Percentiles rank a stretch among this genome's conserved stretches.
Conservation (phyloP, 2,888 invertebrate species). For the Myopa tessellatipennis region DNA sequence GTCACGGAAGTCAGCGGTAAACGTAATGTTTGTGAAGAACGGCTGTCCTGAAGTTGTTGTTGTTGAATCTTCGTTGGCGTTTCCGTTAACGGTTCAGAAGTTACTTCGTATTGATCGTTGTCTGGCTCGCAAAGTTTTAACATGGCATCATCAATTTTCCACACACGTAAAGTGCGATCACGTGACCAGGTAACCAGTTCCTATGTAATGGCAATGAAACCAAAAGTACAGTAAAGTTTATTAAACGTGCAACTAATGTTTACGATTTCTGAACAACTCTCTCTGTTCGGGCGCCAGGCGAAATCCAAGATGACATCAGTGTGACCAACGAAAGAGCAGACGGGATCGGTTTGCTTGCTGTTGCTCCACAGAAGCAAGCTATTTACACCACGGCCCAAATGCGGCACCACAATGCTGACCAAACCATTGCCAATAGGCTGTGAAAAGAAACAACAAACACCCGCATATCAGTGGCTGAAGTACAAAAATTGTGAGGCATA, state of each 20-base stretch:
- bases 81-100: slow-evolving; percentile 48
- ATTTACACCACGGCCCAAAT: slow-evolving; percentile 88
- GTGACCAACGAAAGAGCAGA: slow-evolving; percentile 93
- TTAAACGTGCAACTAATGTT: slow-evolving; percentile 37
- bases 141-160: slow-evolving; percentile 88
- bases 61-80: slow-evolving; percentile 57
- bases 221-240: slow-evolving; percentile 7
- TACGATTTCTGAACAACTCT: slow-evolving; percentile 65
- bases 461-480: background rate
- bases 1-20: slow-evolving; percentile 54
- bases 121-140: slow-evolving; percentile 79
- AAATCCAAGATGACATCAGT: slow-evolving; percentile 95
- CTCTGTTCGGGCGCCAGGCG: slow-evolving; percentile 85
- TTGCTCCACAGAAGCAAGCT: slow-evolving; percentile 83
- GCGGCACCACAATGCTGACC: slow-evolving; percentile 92
- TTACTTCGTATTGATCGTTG: slow-evolving; percentile 68
- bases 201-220: slow-evolving; percentile 43
- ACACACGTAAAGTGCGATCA: slow-evolving; percentile 91
- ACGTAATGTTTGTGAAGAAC: slow-evolving; percentile 43
- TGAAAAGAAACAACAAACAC: slow-evolving; percentile 40
- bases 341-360: slow-evolving; percentile 76
- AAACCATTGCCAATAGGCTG: slow-evolving; percentile 93
- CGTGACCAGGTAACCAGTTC: slow-evolving; percentile 95
- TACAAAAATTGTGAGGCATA: background rate
- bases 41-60: slow-evolving; percentile 49